A percentile compares a stretch with the other conserved stretches of the same genome.
phyloP scores from a whole-genome alignment of 2,888 invertebrate species.

The Dynastes maya region DNA sequence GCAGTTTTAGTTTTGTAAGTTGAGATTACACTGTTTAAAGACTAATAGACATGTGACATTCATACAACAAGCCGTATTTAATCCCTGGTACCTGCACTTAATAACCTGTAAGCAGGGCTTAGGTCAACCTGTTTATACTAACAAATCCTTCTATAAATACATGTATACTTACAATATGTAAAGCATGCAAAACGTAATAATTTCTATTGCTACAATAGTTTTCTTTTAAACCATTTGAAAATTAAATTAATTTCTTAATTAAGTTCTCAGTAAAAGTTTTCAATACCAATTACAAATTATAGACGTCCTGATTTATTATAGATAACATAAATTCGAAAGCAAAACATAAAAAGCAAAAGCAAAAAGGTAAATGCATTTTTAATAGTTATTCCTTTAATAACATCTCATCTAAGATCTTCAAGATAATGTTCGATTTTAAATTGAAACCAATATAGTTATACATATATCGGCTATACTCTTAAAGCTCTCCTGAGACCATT shows the following conservation, averaged over 20 bases:
- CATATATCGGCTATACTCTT: constrained; percentile 45
- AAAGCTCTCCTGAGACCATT: constrained; percentile 53
- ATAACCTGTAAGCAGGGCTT: constrained; percentile 38
- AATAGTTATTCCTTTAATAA: constrained; percentile 31
- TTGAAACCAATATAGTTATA: constrained; percentile 37
- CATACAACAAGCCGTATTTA: constrained; percentile 46
- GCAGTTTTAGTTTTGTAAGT: constrained; percentile 24
- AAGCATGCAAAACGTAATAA: no score
- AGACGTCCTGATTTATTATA: constrained; percentile 6
- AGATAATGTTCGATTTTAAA: constrained; percentile 42
- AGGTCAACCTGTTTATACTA: background rate
- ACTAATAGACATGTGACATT: constrained; percentile 54
- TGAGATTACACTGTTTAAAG: constrained; percentile 48
- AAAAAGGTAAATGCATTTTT: constrained; percentile 17
- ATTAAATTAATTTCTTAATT: background rate
- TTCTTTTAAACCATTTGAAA: background rate
- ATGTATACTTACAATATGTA: background rate
- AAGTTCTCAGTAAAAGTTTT: background rate
- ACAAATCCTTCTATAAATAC: background rate
- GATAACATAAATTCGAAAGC: background rate
- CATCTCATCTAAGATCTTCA: constrained; percentile 46
- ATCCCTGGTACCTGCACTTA: constrained; percentile 26
- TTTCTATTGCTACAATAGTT: no score
- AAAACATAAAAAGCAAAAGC: background rate
- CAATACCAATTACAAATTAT: constrained; percentile 11